A percentile compares a stretch with the other conserved stretches of the same genome.
phyloP scores from a whole-genome alignment of 2,113 vertebrate species.

The Carassius gibelio region DNA sequence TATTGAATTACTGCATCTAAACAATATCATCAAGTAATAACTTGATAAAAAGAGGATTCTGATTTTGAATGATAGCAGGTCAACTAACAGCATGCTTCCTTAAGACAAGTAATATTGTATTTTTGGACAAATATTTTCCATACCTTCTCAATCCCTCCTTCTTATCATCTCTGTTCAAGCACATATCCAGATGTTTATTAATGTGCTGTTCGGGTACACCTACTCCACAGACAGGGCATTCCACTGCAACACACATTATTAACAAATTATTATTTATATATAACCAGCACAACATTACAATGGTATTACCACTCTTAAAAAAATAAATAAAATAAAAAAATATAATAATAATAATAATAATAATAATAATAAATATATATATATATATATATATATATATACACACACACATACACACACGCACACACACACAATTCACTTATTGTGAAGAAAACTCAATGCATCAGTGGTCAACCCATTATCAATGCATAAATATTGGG shows the following conservation, averaged over 20 bases:
- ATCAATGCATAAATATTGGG: neutral
- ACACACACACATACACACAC: too few species aligned
- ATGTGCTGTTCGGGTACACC: conserved; percentile 81
- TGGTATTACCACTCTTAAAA: neutral
- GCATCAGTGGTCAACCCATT: neutral
- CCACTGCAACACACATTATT: conserved; percentile 75
- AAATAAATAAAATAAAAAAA: too few species aligned
- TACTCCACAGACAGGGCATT: conserved; percentile 89
- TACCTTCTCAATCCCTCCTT: conserved; percentile 91
- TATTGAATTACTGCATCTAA: neutral
- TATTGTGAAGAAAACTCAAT: neutral
- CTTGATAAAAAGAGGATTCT: too few species aligned
- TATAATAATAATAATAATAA: too few species aligned
- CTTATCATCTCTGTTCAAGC: conserved; percentile 85
- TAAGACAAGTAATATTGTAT: neutral
- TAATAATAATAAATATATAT: too few species aligned
- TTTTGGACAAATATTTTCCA: conserved; percentile 5
- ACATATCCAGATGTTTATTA: conserved; percentile 90
- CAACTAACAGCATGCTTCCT: neutral
- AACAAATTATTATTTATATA: neutral
- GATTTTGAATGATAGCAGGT: neutral
- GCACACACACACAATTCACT: neutral
- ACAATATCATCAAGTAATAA: neutral
- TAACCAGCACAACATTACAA: neutral
- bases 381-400: neutral